phyloP scores from a whole-genome alignment of 2,888 invertebrate species.

The Drosophila fulvimacula region DNA sequence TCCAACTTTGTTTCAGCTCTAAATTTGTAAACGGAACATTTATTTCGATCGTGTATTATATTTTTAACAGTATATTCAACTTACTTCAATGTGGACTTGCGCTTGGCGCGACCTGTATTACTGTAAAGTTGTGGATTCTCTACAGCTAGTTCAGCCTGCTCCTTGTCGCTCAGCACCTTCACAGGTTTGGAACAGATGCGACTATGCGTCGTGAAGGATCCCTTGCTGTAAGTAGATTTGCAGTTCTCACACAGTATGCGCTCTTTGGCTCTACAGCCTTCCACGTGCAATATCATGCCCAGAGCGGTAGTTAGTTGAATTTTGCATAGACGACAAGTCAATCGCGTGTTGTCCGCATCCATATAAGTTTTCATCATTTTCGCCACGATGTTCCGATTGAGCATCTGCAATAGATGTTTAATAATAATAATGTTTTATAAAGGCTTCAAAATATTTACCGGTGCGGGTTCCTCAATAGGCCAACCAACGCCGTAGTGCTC shows the following conservation, averaged over 20 bases:
- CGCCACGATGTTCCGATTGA: constrained; percentile 60
- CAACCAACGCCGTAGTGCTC: constrained; percentile 84
- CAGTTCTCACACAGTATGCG: constrained; percentile 76
- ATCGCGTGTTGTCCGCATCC: constrained; percentile 45
- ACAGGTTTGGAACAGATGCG: constrained; percentile 61
- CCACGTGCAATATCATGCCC: constrained; percentile 80
- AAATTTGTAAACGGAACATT: not conserved
- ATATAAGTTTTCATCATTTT: constrained; percentile 62
- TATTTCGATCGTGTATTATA: not conserved
- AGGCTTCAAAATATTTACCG: constrained; percentile 55
- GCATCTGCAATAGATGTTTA: constrained; percentile 39
- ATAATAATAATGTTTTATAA: not conserved
- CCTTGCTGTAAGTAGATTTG: constrained; percentile 55
- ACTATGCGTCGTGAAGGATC: constrained; percentile 53
- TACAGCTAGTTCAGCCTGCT: not conserved
- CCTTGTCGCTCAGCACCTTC: not conserved
- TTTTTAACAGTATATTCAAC: not conserved
- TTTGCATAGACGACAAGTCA: constrained; percentile 81
- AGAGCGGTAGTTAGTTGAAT: constrained; percentile 68
- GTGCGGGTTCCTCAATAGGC: constrained; percentile 62
- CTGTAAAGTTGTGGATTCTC: constrained; percentile 48
- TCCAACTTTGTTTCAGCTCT: constrained; percentile 82
- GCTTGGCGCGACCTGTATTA: constrained; percentile 81
- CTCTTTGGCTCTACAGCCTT: constrained; percentile 71
- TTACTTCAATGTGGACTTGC: constrained; percentile 81